phyloP scores from a whole-genome alignment of 2,797 vertebrate genomes.

The Thamnophis elegans region DNA sequence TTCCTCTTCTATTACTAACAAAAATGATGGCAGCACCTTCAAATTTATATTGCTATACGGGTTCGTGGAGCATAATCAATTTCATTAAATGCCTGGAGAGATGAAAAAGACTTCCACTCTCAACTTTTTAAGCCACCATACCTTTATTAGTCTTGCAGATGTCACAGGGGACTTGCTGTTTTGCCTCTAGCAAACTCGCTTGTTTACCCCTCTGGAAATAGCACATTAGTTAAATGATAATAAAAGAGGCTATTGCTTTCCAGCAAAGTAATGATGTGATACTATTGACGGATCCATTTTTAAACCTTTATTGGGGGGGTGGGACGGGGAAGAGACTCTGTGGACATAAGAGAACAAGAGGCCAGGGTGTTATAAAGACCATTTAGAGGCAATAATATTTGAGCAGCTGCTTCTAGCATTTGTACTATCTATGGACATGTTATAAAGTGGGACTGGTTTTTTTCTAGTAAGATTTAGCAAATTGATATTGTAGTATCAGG shows the following conservation, averaged over 20 bases:
- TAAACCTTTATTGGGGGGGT: neutral
- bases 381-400: neutral
- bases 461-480: neutral
- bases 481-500: neutral
- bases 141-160: neutral
- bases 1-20: neutral
- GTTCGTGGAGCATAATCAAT: neutral
- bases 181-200: neutral
- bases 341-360: neutral
- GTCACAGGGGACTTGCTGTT: neutral
- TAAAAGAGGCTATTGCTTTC: neutral
- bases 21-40: neutral
- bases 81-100: neutral
- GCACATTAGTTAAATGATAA: neutral
- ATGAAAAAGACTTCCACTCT: neutral
- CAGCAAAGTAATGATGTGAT: neutral
- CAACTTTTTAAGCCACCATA: neutral
- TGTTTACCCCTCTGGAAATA: neutral
- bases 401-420: neutral
- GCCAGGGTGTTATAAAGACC: neutral
- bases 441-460: neutral
- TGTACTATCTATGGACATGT: neutral
- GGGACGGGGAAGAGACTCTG: neutral
- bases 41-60: neutral
- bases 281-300: neutral